Percentiles rank a stretch among this genome's conserved stretches.
These are phyloP conservation scores for Danionella dracula DNA, from an alignment of 2,797 vertebrate species.

Conservation along the genomic window DNA sequence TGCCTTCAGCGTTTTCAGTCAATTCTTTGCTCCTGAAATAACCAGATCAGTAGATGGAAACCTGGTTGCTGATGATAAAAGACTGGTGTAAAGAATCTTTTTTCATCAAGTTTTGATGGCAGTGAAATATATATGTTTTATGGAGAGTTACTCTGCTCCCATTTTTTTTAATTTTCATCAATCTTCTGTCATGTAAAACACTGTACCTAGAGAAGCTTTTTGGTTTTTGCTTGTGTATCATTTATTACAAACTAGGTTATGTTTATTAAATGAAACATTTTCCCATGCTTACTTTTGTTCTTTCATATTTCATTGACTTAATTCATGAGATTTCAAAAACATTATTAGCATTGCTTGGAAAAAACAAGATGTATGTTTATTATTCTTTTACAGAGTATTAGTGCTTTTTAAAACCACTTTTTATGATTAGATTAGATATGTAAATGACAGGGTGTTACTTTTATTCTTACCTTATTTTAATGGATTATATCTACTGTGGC, in stretches of 20 bases:
- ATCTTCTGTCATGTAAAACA: constrained; percentile 13
- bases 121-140: background rate
- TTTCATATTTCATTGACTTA: too few relatives aligned
- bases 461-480: too few relatives aligned
- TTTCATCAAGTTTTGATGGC: background rate
- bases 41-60: background rate
- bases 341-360: too few relatives aligned
- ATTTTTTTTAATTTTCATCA: background rate
- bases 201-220: constrained; percentile 5
- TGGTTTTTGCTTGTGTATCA: constrained; percentile 5
- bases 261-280: background rate
- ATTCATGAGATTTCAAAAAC: too few relatives aligned
- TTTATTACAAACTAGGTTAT: background rate
- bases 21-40: background rate
- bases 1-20: background rate
- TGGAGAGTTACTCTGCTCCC: background rate
- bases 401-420: too few relatives aligned
- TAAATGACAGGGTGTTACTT: too few relatives aligned
- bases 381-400: too few relatives aligned
- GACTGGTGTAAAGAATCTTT: constrained; percentile 16
- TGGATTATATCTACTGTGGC: too few relatives aligned
- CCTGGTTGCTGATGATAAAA: background rate
- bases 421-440: too few relatives aligned
- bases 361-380: too few relatives aligned
- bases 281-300: background rate